phyloP scores from a whole-genome alignment of 2,797 vertebrate genomes.

The Australoheros facetus region DNA sequence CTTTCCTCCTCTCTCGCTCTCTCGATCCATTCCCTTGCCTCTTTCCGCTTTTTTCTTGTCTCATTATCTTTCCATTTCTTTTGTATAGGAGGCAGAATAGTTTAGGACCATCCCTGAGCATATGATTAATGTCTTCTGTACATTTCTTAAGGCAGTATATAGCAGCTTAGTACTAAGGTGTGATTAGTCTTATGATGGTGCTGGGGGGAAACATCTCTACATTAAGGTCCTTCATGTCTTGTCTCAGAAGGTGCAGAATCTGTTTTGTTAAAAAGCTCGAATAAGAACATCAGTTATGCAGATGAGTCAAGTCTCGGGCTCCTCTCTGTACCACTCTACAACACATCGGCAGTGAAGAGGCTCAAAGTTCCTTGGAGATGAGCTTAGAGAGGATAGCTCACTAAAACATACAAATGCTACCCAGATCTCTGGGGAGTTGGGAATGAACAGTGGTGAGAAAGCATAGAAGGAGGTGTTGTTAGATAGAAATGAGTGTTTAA shows the following conservation, averaged over 20 bases:
- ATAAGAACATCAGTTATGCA: background rate
- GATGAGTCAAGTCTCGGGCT: background rate
- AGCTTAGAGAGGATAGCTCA: background rate
- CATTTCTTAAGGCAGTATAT: slow-evolving; percentile 22
- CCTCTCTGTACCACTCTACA: background rate
- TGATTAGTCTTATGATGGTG: slow-evolving; percentile 34
- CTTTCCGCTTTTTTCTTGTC: slow-evolving; percentile 20
- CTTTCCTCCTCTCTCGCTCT: slow-evolving; percentile 1
- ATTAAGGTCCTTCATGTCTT: background rate
- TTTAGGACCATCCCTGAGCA: slow-evolving; percentile 52
- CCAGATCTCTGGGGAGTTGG: slow-evolving; percentile 1
- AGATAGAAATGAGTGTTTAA: slow-evolving; percentile 16
- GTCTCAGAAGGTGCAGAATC: background rate
- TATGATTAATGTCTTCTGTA: slow-evolving; percentile 59
- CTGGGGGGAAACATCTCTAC: slow-evolving; percentile 17
- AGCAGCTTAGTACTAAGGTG: slow-evolving; percentile 20
- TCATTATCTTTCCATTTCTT: slow-evolving; percentile 56
- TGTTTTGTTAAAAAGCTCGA: background rate
- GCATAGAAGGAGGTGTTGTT: slow-evolving; percentile 6
- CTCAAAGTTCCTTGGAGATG: slow-evolving; percentile 10
- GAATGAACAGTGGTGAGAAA: background rate
- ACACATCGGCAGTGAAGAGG: background rate
- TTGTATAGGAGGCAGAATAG: slow-evolving; percentile 49
- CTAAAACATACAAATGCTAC: slow-evolving; percentile 38
- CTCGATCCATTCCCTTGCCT: slow-evolving; percentile 6